Evolutionary conservation across 2,888 invertebrate genomes (phyloP), one percentile per base, ranked within the genome.

Genomic region (Rotaria magnacalcarata): DNA sequence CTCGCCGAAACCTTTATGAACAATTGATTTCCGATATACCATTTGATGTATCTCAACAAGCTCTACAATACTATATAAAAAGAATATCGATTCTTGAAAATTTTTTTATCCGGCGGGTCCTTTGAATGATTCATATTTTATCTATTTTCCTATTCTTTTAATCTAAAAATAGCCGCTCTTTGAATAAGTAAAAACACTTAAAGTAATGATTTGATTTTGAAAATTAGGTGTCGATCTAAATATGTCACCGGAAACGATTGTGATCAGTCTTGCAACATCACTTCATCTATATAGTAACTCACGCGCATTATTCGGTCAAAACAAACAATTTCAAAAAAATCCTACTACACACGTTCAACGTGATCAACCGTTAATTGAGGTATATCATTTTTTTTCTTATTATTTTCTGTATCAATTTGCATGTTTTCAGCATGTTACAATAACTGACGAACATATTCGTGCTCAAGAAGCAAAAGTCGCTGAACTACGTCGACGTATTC

Each of bases 321-420:
- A 89, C 85, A 88, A 89, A 43, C 93, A 94, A n/a, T 93, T 97
- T 87, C 94, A 95, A 89, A 96, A 96, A 90, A 97, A 97, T 91
- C 96, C 96, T 0, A 95, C 95, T 43, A 96, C 96, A 87, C 96
- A 95, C 92, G 93, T 97, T 89, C 96, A 97, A 92, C 95, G 97
- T 67, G 96, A 96, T 88, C 98, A 98, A 91, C 98, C 98, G 27
- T 93, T 97, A 84, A 95, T 97, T 89, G 96, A 96, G 92, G 93
- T 93, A 90, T 24, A 27, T 10, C 0, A 0, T 58, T 58, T 58
- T 3, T 24, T 58, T 24, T 58, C 1, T 58, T 58, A n/a, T 50
- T 27, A 84, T 21, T 21, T 16, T 56, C 16, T 21, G 34, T 16
- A 58, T 85, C 88, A 88, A 41, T 88, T 56, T 54, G 80, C 60